Percentiles rank a stretch among this genome's conserved stretches.
Conservation (phyloP, 2,113 vertebrate species). For the Diphyllodes magnificus region DNA sequence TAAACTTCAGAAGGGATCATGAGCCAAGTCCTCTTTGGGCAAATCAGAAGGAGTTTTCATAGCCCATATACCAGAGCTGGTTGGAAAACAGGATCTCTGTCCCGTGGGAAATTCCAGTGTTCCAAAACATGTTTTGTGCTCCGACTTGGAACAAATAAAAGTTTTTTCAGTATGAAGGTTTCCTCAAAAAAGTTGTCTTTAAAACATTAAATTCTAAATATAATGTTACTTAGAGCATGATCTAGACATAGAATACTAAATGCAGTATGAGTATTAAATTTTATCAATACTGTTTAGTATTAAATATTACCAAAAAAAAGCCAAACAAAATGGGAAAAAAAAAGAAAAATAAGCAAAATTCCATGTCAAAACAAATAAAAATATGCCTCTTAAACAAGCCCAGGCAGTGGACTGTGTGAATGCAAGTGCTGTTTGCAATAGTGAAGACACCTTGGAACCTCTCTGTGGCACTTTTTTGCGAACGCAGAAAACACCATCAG, state of each 20-base stretch:
- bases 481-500: neutral
- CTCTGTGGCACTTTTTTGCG: neutral
- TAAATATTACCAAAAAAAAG: neutral
- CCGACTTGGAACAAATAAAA: neutral
- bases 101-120: neutral
- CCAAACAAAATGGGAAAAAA: neutral
- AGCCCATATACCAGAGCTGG: neutral
- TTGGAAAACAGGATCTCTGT: constrained; percentile 9
- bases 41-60: neutral
- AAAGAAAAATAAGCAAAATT: neutral
- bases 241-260: neutral
- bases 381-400: neutral
- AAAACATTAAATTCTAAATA: neutral
- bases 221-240: neutral
- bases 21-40: neutral
- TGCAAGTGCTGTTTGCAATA: neutral
- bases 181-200: neutral
- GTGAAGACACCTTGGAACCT: neutral
- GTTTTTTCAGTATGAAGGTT: neutral
- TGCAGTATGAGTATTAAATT: neutral
- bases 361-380: neutral
- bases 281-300: neutral
- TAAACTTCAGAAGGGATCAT: neutral
- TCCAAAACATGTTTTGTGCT: neutral
- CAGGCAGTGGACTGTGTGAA: neutral